A percentile compares a stretch with the other conserved stretches of the same genome.
Conservation (phyloP, 1,140 invertebrate species). For the Callitettix versicolor region DNA sequence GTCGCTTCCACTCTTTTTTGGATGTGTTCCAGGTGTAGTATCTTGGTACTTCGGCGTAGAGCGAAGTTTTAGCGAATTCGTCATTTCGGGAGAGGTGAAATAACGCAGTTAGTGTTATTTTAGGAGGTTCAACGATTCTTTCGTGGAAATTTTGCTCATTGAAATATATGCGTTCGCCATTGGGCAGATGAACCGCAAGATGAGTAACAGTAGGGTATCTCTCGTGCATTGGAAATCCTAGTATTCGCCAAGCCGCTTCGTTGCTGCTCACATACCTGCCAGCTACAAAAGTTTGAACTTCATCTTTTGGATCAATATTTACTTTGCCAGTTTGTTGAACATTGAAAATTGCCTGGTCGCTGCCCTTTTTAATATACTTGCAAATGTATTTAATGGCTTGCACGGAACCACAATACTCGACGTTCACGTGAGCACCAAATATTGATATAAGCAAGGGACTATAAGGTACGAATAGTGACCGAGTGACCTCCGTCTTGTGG, state of each 20-base stretch:
- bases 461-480: not conserved
- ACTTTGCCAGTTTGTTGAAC: constrained; percentile 1
- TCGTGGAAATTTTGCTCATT: not conserved
- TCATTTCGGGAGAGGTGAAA: not conserved
- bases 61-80: not conserved
- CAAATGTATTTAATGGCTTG: constrained; percentile 30
- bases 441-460: not conserved
- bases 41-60: not conserved
- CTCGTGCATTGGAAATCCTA: constrained; percentile 22
- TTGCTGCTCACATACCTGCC: constrained; percentile 33
- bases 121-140: constrained; percentile 9
- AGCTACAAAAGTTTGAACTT: constrained; percentile 23
- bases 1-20: constrained; percentile 11
- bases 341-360: constrained; percentile 32
- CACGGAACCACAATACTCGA: constrained; percentile 32
- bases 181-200: not conserved
- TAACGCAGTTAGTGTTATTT: constrained; percentile 15
- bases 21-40: not conserved
- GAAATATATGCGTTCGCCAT: constrained; percentile 4
- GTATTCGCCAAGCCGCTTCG: constrained; percentile 35
- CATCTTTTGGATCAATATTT: constrained; percentile 15
- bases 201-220: not conserved
- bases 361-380: constrained; percentile 37
- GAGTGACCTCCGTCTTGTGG: constrained; percentile 17
- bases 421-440: constrained; percentile 28